These are phyloP conservation scores for Garra rufa DNA, from an alignment of 2,113 vertebrate genomes.

Conservation along the genomic window DNA sequence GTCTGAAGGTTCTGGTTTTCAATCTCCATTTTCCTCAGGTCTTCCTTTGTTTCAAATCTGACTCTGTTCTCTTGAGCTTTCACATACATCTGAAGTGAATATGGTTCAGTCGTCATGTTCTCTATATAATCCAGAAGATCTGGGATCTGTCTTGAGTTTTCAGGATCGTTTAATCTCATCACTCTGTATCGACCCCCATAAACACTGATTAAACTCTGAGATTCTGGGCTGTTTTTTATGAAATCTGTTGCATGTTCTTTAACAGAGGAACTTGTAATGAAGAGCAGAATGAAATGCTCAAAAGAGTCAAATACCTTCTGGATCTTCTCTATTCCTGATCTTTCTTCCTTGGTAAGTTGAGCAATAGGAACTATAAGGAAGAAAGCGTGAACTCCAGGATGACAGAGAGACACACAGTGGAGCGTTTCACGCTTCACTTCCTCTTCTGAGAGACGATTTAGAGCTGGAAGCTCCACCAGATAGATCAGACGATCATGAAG, in stretches of 20 bases:
- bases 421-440: not conserved
- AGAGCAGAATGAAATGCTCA: not conserved
- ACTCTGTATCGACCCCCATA: not conserved
- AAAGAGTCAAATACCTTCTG: not conserved
- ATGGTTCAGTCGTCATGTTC: not conserved
- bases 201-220: not conserved
- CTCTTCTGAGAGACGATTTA: slow-evolving; percentile 35
- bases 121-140: not conserved
- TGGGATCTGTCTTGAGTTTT: not conserved
- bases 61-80: not conserved
- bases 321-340: not conserved
- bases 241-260: not conserved
- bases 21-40: not conserved
- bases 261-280: accelerated
- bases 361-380: not conserved
- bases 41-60: not conserved
- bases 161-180: not conserved
- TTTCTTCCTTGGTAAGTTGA: not conserved
- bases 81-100: not conserved
- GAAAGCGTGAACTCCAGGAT: not conserved
- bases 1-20: not conserved
- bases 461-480: slow-evolving; percentile 46
- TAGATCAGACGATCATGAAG: not conserved
- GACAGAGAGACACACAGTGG: too few species aligned
- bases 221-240: not conserved